Evolutionary conservation across 2,797 vertebrate species (phyloP), one percentile per base, ranked within the genome.

Genomic region (Myiothlypis coronata): DNA sequence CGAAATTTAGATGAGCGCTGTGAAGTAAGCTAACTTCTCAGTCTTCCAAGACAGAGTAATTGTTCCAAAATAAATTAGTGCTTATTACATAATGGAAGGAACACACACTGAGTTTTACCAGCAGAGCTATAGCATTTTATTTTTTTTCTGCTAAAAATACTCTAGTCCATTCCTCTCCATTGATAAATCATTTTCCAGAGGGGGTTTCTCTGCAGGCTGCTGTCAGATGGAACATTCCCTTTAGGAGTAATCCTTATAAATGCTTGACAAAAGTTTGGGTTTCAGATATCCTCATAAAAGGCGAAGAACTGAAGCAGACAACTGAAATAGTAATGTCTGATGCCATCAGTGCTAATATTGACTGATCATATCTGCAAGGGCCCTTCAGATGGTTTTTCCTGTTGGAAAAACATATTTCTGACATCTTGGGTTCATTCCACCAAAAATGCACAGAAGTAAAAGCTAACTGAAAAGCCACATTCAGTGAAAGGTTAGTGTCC

Each of bases 41-140:
- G 77, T 75, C 50, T 91, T 93, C 53, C 81, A 90, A 89, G 74
- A 61, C 34, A 75, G 28, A 87, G 39, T 89, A 70, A 91, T 87
- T 94, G 53, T 89, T 89, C 77, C 39, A 75, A 83, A 93, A 82
- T 59, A 84, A 86, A 79, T 89, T 86, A 85, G 20, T 59, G 41
- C 75, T 81, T 71, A 68, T 83, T 91, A 59, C 59, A 32, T 88
- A 87, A 82, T 20, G 59, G 35, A 70, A 85, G n/a, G 67, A 86
- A 68, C 43, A 91, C 32, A 84, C 34, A n/a, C 12, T 14, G 64
- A 75, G 44, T 85, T 92, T 68, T 41, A 83, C n/a, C 16, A 39
- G 41, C 46, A 86, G 47, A 81, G 12, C 23, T 87, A 21, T 13
- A 75, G 23, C 35, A 27, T 69, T 78, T 3, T 32, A 35, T 34